phyloP scores from a whole-genome alignment of 2,888 invertebrate species.

The Ormyrus thymus region DNA sequence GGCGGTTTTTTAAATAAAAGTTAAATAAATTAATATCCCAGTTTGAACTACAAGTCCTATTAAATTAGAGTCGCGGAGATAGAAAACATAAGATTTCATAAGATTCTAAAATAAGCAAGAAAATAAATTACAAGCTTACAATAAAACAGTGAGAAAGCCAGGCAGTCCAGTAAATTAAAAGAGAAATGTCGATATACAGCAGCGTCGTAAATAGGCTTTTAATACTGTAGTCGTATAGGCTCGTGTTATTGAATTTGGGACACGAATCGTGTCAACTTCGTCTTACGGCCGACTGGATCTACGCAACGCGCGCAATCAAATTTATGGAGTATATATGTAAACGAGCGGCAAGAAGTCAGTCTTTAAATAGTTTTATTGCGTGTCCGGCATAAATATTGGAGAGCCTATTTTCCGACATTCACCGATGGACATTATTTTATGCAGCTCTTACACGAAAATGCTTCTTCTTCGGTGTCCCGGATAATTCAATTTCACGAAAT shows the following conservation, averaged over 20 bases:
- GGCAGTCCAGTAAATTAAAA: not conserved
- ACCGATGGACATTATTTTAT: not conserved
- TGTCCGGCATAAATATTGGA: slow-evolving; percentile 2
- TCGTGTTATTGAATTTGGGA: slow-evolving; percentile 25
- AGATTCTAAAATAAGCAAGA: too few species aligned
- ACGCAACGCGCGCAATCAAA: not conserved
- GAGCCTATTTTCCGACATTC: not conserved
- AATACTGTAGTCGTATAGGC: not conserved
- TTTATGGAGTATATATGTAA: slow-evolving; percentile 28
- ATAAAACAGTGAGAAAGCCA: too few species aligned
- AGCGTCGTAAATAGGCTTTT: slow-evolving; percentile 16
- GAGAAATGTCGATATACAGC: not conserved
- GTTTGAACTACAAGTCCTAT: too few species aligned
- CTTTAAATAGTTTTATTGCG: slow-evolving; percentile 39
- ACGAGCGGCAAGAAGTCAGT: slow-evolving; percentile 12
- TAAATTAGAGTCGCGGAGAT: not conserved
- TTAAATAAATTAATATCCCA: too few species aligned
- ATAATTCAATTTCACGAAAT: slow-evolving; percentile 34
- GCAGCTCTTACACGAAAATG: not conserved
- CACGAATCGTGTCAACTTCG: slow-evolving; percentile 28
- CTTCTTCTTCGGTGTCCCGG: slow-evolving; percentile 33
- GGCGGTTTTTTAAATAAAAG: too few species aligned
- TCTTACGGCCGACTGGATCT: not conserved
- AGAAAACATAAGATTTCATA: not conserved
- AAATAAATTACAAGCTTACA: too few species aligned